These are phyloP conservation scores for Nematostella vectensis DNA, from an alignment of 92 coral and sea anemone species.

Conservation along the genomic window DNA sequence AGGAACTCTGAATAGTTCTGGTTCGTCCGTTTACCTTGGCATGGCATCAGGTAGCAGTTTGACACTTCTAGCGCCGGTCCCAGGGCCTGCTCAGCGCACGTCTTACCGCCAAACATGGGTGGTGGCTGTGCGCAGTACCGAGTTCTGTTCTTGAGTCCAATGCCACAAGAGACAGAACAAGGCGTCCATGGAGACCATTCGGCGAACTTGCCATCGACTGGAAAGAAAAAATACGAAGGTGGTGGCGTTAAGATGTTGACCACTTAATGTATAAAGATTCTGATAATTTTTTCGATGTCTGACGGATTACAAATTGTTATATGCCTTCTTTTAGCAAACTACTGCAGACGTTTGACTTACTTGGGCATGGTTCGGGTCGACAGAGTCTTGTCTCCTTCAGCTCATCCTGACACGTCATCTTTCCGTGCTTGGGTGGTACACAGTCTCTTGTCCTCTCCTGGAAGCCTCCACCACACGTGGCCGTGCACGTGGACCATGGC, in stretches of 20 bases:
- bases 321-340: too few relatives aligned
- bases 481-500: conserved; percentile 75
- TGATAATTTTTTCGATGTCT: too few relatives aligned
- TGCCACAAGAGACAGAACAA: conserved; percentile 89
- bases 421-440: conserved; percentile 70
- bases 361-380: conserved; percentile 77
- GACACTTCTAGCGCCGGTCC: conserved; percentile 67
- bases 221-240: background rate
- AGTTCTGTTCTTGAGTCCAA: conserved; percentile 85
- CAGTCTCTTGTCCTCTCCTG: conserved; percentile 83
- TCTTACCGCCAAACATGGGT: conserved; percentile 83
- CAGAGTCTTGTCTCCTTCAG: conserved; percentile 65
- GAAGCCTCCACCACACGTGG: conserved; percentile 85
- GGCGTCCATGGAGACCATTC: conserved; percentile 92
- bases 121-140: conserved; percentile 70
- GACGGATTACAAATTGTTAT: too few relatives aligned
- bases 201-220: conserved; percentile 85
- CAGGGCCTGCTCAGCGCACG: conserved; percentile 83
- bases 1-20: too few relatives aligned
- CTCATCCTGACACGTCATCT: conserved; percentile 67
- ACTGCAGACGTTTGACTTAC: too few relatives aligned
- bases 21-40: conserved; percentile 97
- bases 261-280: too few relatives aligned
- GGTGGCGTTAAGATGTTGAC: background rate
- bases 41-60: conserved; percentile 79